Percentiles rank a stretch among this genome's conserved stretches.
Evolutionary conservation across 2,888 invertebrate genomes (phyloP).

Genomic region (Hylaea fasciaria): DNA sequence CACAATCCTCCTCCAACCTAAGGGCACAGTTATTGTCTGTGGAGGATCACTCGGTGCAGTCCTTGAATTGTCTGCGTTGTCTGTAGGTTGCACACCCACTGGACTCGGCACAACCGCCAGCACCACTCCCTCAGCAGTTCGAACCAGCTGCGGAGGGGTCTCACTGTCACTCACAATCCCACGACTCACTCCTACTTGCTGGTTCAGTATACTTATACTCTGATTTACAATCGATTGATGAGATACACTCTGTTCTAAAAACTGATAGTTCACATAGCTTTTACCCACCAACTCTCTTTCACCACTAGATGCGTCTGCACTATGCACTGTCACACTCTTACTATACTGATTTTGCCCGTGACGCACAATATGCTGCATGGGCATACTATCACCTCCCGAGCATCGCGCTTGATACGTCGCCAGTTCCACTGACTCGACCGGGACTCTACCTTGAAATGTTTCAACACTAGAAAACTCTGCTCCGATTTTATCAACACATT

Average conservation of each 20-base stretch:
- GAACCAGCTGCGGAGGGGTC: slow-evolving; percentile 69
- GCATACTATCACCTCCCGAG: slow-evolving; percentile 64
- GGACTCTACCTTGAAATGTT: slow-evolving; percentile 63
- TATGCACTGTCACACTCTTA: slow-evolving; percentile 69
- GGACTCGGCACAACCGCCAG: slow-evolving; percentile 75
- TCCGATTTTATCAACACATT: slow-evolving; percentile 57
- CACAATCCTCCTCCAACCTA: slow-evolving; percentile 81
- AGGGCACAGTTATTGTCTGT: slow-evolving; percentile 77
- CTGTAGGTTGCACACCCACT: slow-evolving; percentile 56
- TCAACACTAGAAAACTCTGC: slow-evolving; percentile 64
- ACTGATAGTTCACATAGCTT: slow-evolving; percentile 81
- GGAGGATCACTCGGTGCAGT: slow-evolving; percentile 71
- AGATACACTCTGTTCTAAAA: slow-evolving; percentile 82
- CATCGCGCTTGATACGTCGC: slow-evolving; percentile 71
- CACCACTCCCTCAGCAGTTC: slow-evolving; percentile 79
- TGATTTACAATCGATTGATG: slow-evolving; percentile 83
- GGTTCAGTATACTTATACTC: slow-evolving; percentile 81
- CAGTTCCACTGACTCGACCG: slow-evolving; percentile 61
- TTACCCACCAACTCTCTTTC: slow-evolving; percentile 73
- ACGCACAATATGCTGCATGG: slow-evolving; percentile 63
- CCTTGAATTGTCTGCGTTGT: slow-evolving; percentile 65
- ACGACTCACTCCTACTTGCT: slow-evolving; percentile 77
- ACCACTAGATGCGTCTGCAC: slow-evolving; percentile 70
- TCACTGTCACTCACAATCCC: slow-evolving; percentile 67
- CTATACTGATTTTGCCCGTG: slow-evolving; percentile 68